These are phyloP conservation scores for Taeniopygia guttata DNA, from an alignment of 2,797 vertebrate species.

Conservation along the genomic window DNA sequence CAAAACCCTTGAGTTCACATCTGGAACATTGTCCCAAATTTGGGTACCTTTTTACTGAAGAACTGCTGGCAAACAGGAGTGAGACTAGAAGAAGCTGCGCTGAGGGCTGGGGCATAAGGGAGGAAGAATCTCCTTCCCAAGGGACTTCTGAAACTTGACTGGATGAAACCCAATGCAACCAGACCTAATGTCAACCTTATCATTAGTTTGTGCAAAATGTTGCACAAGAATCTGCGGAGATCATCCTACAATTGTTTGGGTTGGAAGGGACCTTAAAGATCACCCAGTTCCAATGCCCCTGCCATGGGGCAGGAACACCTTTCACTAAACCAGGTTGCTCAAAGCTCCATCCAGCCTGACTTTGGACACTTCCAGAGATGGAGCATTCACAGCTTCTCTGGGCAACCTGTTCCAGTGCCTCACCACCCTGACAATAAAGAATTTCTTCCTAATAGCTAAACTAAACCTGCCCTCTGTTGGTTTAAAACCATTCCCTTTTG, in stretches of 20 bases:
- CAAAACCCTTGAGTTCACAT: neutral
- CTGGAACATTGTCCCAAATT: neutral
- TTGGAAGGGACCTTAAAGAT: neutral
- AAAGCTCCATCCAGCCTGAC: neutral
- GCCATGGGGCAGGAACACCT: neutral
- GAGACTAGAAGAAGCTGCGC: neutral
- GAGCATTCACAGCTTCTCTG: neutral
- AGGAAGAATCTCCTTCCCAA: neutral
- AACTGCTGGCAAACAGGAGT: neutral
- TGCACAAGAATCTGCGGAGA: neutral
- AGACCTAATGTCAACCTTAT: neutral
- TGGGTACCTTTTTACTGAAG: neutral
- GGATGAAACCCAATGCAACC: neutral
- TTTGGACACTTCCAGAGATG: neutral
- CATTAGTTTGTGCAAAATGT: neutral
- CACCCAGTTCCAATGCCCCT: accelerated
- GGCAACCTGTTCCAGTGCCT: neutral
- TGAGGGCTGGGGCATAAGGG: neutral
- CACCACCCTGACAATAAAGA: neutral
- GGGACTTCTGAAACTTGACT: neutral
- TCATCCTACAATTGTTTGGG: neutral
- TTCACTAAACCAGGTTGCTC: neutral
- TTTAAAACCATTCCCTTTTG: neutral
- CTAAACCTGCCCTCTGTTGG: neutral
- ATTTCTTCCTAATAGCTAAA: neutral